phyloP scores from a whole-genome alignment of 2,113 vertebrate species.

The Ceyx margarethae region DNA sequence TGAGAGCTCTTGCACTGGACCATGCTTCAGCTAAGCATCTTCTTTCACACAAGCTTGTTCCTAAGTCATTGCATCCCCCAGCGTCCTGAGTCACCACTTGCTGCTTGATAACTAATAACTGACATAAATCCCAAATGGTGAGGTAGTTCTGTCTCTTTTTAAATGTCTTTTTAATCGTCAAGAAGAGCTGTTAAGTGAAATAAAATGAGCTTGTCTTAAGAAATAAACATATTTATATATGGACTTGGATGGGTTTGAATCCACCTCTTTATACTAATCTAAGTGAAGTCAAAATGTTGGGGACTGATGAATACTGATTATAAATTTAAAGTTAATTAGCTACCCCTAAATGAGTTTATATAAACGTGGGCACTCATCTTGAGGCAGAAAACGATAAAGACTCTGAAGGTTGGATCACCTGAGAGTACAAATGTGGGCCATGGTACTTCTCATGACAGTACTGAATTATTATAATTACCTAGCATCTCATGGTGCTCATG shows the following conservation, averaged over 20 bases:
- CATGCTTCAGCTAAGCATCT: neutral
- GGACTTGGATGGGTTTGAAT: neutral
- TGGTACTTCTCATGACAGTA: neutral
- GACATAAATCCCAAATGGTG: neutral
- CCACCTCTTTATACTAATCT: neutral
- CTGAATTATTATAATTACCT: neutral
- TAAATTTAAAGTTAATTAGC: slow-evolving; percentile 29
- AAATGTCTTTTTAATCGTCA: slow-evolving; percentile 1
- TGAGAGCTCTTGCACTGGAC: neutral
- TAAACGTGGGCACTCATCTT: neutral
- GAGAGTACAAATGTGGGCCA: slow-evolving; percentile 16
- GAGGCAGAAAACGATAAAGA: neutral
- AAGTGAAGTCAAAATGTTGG: neutral
- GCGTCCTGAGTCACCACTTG: accelerated
- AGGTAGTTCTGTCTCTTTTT: neutral
- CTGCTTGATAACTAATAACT: neutral
- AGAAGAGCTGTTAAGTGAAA: neutral
- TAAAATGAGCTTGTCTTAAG: neutral
- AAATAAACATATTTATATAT: neutral
- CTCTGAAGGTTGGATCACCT: neutral
- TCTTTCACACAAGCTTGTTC: neutral
- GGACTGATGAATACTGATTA: neutral
- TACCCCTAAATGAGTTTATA: neutral
- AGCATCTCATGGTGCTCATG: neutral
- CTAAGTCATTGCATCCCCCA: neutral